A percentile compares a stretch with the other conserved stretches of the same genome.
phyloP scores from a whole-genome alignment of 2,113 vertebrate genomes.

The Macheiramphus alcinus region DNA sequence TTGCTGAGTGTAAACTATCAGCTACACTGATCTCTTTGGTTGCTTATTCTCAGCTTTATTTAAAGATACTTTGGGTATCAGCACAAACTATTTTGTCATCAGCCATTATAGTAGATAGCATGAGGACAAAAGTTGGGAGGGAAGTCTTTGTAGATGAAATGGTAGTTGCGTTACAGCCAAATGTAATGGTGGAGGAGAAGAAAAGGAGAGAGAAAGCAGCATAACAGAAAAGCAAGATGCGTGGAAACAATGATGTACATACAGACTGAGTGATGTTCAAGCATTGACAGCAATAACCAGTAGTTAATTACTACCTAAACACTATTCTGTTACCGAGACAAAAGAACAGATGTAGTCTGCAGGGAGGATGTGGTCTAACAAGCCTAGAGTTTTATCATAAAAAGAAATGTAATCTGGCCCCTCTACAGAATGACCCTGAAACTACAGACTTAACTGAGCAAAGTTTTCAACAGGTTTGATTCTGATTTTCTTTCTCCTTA shows the following conservation, averaged over 20 bases:
- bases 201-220: not conserved
- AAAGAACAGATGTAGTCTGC: not conserved
- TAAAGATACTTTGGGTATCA: not conserved
- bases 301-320: not conserved
- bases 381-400: not conserved
- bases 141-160: not conserved
- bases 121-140: not conserved
- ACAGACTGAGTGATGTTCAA: not conserved
- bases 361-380: not conserved
- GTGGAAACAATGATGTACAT: not conserved
- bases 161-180: not conserved
- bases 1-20: not conserved
- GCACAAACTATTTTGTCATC: not conserved
- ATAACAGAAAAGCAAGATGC: not conserved
- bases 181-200: not conserved
- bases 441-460: not conserved
- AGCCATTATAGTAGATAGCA: not conserved
- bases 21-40: not conserved
- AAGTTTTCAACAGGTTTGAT: not conserved
- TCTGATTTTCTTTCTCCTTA: not conserved
- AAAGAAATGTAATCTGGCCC: not conserved
- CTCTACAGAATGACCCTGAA: not conserved
- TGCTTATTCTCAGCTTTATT: not conserved
- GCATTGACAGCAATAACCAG: not conserved
- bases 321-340: not conserved